Evolutionary conservation across 1,140 invertebrate species (phyloP).

Genomic region (Aphelinus certus): DNA sequence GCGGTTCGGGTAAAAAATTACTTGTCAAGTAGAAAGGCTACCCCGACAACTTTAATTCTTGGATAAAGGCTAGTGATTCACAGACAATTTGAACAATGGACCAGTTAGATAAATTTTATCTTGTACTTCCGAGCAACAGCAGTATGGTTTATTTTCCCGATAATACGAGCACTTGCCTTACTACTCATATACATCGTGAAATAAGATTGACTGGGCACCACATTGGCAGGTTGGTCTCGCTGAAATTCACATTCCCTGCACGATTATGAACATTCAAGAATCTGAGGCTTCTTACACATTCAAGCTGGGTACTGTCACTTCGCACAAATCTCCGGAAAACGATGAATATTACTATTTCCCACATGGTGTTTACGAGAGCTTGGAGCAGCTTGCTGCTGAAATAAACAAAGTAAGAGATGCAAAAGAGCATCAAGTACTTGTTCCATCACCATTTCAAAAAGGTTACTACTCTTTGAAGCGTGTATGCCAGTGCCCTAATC

Average conservation of each 20-base stretch:
- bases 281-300: neutral
- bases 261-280: conserved; percentile 30
- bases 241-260: conserved; percentile 27
- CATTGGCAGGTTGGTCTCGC: conserved; percentile 31
- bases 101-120: too few species aligned
- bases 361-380: too few species aligned
- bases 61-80: too few species aligned
- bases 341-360: too few species aligned
- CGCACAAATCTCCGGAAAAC: neutral
- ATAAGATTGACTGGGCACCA: conserved; percentile 23
- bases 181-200: too few species aligned
- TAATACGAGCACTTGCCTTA: too few species aligned
- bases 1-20: conserved; percentile 12
- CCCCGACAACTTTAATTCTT: too few species aligned
- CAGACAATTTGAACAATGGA: too few species aligned
- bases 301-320: neutral
- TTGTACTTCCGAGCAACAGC: too few species aligned
- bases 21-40: neutral
- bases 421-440: neutral
- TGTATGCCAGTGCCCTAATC: neutral
- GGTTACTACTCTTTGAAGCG: neutral
- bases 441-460: neutral
- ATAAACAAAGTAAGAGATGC: too few species aligned
- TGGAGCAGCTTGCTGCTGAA: too few species aligned
- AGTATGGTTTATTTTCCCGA: too few species aligned